Percentiles rank a stretch among this genome's conserved stretches.
Evolutionary conservation across 2,113 vertebrate species (phyloP).

Genomic region (Callipepla squamata): DNA sequence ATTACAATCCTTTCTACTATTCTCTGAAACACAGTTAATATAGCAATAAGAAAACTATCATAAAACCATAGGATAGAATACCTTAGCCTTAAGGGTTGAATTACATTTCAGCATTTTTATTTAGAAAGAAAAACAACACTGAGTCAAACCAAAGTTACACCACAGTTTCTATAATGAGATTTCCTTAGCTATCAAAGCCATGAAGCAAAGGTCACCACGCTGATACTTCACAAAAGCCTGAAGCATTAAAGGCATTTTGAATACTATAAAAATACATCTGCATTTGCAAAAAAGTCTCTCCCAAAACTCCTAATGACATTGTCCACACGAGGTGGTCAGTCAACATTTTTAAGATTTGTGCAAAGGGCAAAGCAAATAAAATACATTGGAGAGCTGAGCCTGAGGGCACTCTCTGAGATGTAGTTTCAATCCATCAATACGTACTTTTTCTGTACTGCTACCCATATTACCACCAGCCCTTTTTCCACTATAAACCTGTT

Average conservation of each 20-base stretch:
- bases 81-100: background rate
- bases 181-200: background rate
- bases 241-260: constrained; percentile 30
- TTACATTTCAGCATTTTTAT: background rate
- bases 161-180: background rate
- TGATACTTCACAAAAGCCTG: constrained; percentile 13
- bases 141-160: constrained; percentile 10
- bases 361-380: constrained; percentile 54
- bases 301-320: constrained; percentile 12
- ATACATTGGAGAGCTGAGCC: constrained; percentile 26
- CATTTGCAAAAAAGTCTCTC: background rate
- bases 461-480: constrained; percentile 17
- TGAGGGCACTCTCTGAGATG: constrained; percentile 36
- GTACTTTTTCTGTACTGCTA: constrained; percentile 57
- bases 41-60: background rate
- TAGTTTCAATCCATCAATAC: constrained; percentile 43
- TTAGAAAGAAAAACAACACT: background rate
- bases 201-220: constrained; percentile 37
- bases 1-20: background rate
- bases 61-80: constrained; percentile 1
- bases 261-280: background rate
- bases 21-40: background rate
- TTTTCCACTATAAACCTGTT: constrained; percentile 50
- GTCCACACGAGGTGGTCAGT: background rate
- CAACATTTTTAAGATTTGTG: constrained; percentile 12